Evolutionary conservation across 23 tunicate species (phyloP), one percentile per base, ranked within the genome.

Genomic region (Ascidia mentula): DNA sequence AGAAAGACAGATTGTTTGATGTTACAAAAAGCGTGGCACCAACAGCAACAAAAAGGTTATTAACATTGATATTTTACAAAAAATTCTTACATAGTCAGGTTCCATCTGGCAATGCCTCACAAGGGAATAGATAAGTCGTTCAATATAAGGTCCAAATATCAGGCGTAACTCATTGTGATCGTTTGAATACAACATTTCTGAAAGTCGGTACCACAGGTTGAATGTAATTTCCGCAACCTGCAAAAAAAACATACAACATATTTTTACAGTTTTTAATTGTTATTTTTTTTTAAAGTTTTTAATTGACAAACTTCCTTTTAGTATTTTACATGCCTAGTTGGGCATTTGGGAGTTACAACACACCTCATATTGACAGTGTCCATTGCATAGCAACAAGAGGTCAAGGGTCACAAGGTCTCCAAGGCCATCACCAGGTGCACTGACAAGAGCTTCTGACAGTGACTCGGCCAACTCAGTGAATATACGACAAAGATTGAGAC

Each of bases 191-290:
- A 90, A 80, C 85, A 89, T 82, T 46, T 95, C 99, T 0, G 92
- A 90, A 33, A 95, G 59, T 18, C 92, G 82, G 65, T 90, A 95
- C 99, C 99, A 95, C 40, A 86, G 84, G 72, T 90, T 89, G 77
- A 95, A 95, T 28, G 99, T 95, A 72, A 95, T 90, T 73, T 90
- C 92, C 18, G 99, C 89, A 38, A 95, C 98, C 98, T 93, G 79
- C n/a, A n/a, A n/a, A n/a, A n/a, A n/a, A n/a, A n/a, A n/a, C n/a
- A n/a, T n/a, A n/a, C n/a, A n/a, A n/a, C n/a, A n/a, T n/a, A n/a
- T 53, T 26, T 28, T 20, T 5, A 53, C 65, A 9, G 13, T 73
- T 32, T n/a, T 24, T 69, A n/a, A 22, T n/a, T 28, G 15, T 18
- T 69, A 24, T 69, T 69, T n/a, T 69, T 24, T 69, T 69, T 69